phyloP scores from a whole-genome alignment of 2,888 invertebrate genomes.

The Scaptomyza tumidula region DNA sequence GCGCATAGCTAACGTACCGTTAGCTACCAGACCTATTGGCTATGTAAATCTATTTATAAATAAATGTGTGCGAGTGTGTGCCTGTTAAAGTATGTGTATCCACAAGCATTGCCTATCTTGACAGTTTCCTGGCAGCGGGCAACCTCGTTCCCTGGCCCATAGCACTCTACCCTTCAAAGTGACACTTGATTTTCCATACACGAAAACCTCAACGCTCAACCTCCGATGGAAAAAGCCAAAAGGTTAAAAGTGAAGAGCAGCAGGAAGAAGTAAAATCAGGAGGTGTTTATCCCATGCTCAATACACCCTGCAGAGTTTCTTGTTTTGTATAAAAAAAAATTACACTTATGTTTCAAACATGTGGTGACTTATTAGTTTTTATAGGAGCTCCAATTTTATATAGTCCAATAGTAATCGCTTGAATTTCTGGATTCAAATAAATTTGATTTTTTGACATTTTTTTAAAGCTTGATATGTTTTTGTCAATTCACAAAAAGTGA shows the following conservation, averaged over 20 bases:
- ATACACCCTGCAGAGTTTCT: slow-evolving; percentile 8
- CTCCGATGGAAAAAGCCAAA: slow-evolving; percentile 44
- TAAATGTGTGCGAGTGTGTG: neutral
- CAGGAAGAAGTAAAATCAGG: slow-evolving; percentile 23
- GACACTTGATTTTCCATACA: slow-evolving; percentile 70
- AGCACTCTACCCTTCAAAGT: slow-evolving; percentile 43
- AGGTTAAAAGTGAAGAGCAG: slow-evolving; percentile 68
- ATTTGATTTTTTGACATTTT: no score
- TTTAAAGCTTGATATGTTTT: no score
- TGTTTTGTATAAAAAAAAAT: neutral
- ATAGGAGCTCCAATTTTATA: no score
- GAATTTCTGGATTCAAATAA: no score
- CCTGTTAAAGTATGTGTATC: slow-evolving; percentile 57
- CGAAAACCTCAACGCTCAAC: slow-evolving; percentile 28
- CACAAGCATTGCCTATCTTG: slow-evolving; percentile 67
- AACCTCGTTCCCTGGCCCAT: slow-evolving; percentile 4
- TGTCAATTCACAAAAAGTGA: no score
- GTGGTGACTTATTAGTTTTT: no score
- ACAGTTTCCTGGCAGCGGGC: slow-evolving; percentile 65
- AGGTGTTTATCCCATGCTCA: slow-evolving; percentile 20
- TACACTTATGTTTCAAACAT: no score
- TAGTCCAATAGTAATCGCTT: no score
- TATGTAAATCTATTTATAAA: neutral
- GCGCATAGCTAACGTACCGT: neutral
- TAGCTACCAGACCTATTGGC: neutral